Base-by-base conservation (phyloP, 2,888 invertebrate species). In the Operophtera brumata region DNA sequence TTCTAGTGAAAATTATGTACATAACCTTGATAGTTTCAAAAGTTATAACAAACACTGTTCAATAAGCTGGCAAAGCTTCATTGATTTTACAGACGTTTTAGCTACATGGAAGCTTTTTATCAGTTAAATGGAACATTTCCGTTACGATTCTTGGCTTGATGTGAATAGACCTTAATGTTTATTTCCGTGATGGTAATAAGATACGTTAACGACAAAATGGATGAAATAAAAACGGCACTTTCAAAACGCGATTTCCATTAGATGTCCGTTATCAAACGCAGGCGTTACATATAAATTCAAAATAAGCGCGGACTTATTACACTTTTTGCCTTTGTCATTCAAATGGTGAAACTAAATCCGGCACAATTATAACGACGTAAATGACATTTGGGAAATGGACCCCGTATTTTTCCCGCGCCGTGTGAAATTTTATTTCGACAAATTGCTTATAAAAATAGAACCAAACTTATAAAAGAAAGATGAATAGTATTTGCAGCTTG, bases 181-280 rank as follows among this genome's bases (percentile, higher is more conserved):
- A 56, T 58, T 61, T 57, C 49, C 50, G 14, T 40, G 47, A 57
- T 47, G 45, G 57, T 59, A 57, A 57, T 55, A 49, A 52, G 59
- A 59, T 52, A 59, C 54, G 57, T 55, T 52, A 56, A 61, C 47
- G 45, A 56, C 52, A 58, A 59, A 59, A 52, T 54, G 50, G 56
- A 59, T 53, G 46, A 37, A 54, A 59, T 55, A 49, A 51, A 61
- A 54, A 44, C n/a, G 45, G 47, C 51, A 49, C 48, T 61, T 59
- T 52, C 54, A 46, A 61, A 53, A 34, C 50, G 39, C 43, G 37
- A 52, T 56, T 50, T 45, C 14, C 55, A 36, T 58, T 30, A 49
- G 54, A 44, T 53, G 47, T 40, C 32, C 43, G 43, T 49, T 54
- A 39, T 43, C 53, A 50, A 54, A 60, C 43, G 47, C 35, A 28